Base-by-base conservation (phyloP, 2,888 invertebrate species). In the Boloria euphrosyne region DNA sequence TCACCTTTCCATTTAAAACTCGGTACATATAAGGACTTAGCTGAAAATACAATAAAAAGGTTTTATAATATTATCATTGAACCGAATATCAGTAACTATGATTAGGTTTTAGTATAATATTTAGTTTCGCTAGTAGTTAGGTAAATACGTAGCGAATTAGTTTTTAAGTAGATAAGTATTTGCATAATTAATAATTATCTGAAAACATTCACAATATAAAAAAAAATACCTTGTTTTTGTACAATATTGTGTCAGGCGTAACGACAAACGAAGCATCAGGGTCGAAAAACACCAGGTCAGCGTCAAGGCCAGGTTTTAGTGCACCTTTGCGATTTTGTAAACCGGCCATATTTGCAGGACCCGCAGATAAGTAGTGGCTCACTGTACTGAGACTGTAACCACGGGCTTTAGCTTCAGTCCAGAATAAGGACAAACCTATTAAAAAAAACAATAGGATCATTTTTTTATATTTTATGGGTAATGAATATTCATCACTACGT, bases 211-310 rank as follows among this genome's bases (percentile, higher is more conserved):
- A 16, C 5, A 10, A 31, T 16, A 0, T 22, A 16, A 49, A 31
- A 17, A 16, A 17, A 4, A 31, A 44, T 61, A 94, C 95, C 93
- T 95, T 96, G 80, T 95, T 95, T 75, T 95, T 94, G 75, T 95
- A 94, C 22, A 93, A 86, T 71, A 95, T 94, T 43, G 90, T 90
- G 14, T 93, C 92, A 63, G 92, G 82, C 17, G 89, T 86, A 22
- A 95, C 94, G 57, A 84, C 82, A 75, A 95, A 94, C 44, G 90
- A 89, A 50, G 92, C 93, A 5, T 95, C 93, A 1, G 96, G 95
- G 82, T 95, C 93, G 91, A 96, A 96, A 70, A 95, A 92, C 58
- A 96, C 94, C 61, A 96, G 93, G 80, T 96, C 96, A 0, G 95
- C 96, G 76, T 96, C 95, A 64, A 93, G 93, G 14, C 95, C 95